These are phyloP conservation scores for Gnathonemus longibarbis DNA, from an alignment of 2,113 vertebrate genomes.

Conservation along the genomic window DNA sequence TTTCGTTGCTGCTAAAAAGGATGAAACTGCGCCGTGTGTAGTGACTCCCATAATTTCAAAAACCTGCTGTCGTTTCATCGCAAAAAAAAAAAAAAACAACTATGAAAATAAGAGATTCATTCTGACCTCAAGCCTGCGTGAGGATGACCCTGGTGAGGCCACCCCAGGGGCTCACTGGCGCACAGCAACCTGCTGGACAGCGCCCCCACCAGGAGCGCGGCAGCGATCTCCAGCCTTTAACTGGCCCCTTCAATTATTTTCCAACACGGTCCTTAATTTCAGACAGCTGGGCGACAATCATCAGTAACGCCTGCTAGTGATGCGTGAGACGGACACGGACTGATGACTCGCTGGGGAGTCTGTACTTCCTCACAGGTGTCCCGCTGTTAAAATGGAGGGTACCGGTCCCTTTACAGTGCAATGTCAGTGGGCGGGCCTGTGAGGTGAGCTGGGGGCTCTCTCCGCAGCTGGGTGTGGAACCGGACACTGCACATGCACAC, in stretches of 20 bases:
- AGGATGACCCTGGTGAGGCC: background rate
- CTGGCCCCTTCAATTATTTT: background rate
- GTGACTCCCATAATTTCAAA: background rate
- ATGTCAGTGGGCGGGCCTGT: background rate
- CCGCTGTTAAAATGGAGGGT: background rate
- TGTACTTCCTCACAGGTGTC: background rate
- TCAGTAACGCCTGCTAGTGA: background rate
- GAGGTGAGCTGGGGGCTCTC: background rate
- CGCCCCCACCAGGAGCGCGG: too few species aligned
- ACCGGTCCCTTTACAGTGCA: background rate
- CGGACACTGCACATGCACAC: background rate
- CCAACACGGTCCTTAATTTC: background rate
- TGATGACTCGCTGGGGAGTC: background rate
- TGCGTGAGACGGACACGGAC: background rate
- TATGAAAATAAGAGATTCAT: background rate
- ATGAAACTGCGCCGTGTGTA: background rate
- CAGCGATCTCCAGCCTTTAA: background rate
- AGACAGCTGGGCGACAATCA: background rate
- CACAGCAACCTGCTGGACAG: background rate
- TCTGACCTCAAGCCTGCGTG: background rate
- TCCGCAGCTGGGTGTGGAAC: background rate
- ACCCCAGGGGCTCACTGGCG: background rate
- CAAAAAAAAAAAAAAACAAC: background rate
- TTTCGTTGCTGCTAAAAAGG: background rate
- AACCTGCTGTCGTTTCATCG: background rate